These are phyloP conservation scores for Timema cristinae DNA, from an alignment of 2,888 invertebrate species.

Conservation along the genomic window DNA sequence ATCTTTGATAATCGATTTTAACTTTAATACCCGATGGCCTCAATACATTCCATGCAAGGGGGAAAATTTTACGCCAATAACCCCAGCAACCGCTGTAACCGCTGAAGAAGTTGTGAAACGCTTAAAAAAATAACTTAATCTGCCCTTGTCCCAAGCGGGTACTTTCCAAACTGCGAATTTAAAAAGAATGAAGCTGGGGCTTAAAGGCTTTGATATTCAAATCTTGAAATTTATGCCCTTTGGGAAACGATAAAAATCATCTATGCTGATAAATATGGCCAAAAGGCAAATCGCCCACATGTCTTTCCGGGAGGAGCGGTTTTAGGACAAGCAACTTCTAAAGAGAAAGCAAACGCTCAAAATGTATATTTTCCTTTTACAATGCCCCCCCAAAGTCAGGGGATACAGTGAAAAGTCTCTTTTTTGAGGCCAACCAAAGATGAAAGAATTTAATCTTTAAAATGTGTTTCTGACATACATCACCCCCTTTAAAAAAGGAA, in stretches of 20 bases:
- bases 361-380: conserved; percentile 22
- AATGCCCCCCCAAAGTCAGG: conserved; percentile 31
- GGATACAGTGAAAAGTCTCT: conserved; percentile 32
- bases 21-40: neutral
- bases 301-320: conserved; percentile 32
- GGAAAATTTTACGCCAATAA: neutral
- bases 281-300: conserved; percentile 26
- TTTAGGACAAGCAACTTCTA: conserved; percentile 30
- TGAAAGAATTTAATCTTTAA: conserved; percentile 31
- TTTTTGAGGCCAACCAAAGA: conserved; percentile 31
- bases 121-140: neutral
- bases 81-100: neutral
- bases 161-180: neutral
- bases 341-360: conserved; percentile 20
- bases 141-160: neutral
- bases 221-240: too few relatives aligned
- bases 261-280: too few relatives aligned
- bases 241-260: too few relatives aligned
- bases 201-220: too few relatives aligned
- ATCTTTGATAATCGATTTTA: conserved; percentile 1
- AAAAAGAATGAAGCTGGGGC: too few relatives aligned
- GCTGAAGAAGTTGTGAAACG: neutral
- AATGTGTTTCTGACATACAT: conserved; percentile 37
- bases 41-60: neutral
- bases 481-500: conserved; percentile 40